phyloP scores from a whole-genome alignment of 2,113 vertebrate genomes.

The Bambusicola thoracicus region DNA sequence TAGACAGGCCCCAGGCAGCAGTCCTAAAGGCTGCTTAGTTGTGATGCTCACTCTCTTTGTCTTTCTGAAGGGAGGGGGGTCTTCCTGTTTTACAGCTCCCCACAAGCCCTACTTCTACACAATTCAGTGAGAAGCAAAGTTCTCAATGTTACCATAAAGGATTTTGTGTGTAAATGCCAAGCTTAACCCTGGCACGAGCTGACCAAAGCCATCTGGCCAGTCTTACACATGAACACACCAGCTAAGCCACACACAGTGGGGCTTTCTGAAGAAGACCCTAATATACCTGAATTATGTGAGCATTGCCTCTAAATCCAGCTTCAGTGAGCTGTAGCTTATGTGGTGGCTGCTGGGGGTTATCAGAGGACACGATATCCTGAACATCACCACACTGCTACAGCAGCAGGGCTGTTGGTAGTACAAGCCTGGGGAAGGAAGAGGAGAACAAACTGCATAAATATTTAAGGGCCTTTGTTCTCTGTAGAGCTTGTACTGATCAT shows the following conservation, averaged over 20 bases:
- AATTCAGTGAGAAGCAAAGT: background rate
- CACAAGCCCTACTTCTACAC: background rate
- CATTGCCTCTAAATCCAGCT: background rate
- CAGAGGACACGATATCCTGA: background rate
- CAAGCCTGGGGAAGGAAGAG: background rate
- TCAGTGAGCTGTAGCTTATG: background rate
- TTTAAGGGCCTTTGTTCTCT: background rate
- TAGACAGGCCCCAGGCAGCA: background rate
- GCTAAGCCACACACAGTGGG: constrained; percentile 2
- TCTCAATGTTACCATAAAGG: constrained; percentile 3
- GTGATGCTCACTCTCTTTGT: background rate
- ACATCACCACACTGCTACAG: background rate
- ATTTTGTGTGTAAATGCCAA: constrained; percentile 32
- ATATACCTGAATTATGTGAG: background rate
- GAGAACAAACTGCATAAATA: background rate
- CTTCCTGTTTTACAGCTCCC: background rate
- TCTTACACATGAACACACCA: background rate
- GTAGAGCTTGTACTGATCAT: background rate
- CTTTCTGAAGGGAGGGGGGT: background rate
- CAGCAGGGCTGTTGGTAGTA: background rate
- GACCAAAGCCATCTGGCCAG: constrained; percentile 29
- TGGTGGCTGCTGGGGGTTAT: background rate
- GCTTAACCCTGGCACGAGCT: background rate
- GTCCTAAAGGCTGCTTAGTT: background rate
- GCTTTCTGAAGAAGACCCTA: background rate